A percentile compares a stretch with the other conserved stretches of the same genome.
phyloP scores from a whole-genome alignment of 2,797 vertebrate genomes.

The Morelia viridis region DNA sequence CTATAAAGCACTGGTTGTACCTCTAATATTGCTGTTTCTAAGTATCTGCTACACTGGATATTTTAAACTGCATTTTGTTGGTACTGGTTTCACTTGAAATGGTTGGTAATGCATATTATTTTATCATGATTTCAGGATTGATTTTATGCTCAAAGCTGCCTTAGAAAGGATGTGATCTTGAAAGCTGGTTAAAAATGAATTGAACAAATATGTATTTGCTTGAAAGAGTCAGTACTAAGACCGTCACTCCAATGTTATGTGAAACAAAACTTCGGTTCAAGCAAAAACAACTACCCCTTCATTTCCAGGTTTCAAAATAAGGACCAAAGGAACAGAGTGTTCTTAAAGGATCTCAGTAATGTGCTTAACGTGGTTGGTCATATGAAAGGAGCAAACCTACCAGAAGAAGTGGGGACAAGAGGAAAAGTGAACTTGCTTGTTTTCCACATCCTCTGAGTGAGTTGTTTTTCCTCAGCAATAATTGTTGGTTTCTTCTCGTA shows the following conservation, averaged over 20 bases:
- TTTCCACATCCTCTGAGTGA: constrained; percentile 28
- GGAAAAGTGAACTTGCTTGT: constrained; percentile 5
- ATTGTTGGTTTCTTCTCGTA: constrained; percentile 39
- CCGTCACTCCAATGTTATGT: not conserved
- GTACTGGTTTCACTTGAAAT: not conserved
- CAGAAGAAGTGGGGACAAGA: not conserved
- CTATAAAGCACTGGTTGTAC: no score
- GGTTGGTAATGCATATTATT: not conserved
- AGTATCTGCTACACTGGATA: not conserved
- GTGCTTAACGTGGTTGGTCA: constrained; percentile 38
- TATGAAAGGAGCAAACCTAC: constrained; percentile 16
- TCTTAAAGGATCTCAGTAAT: constrained; percentile 60
- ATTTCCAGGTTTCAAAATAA: constrained; percentile 35
- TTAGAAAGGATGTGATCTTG: not conserved
- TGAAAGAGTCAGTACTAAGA: not conserved
- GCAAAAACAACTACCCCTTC: accelerated
- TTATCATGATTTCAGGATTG: not conserved
- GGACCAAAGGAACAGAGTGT: constrained; percentile 42
- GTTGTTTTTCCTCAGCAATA: constrained; percentile 43
- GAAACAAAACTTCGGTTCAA: not conserved
- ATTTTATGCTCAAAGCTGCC: not conserved
- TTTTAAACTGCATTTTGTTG: not conserved
- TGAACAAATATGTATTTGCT: not conserved
- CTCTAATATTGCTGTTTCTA: not conserved
- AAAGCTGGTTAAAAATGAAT: not conserved